Base-by-base conservation (phyloP, 1,140 invertebrate genomes). In the Thereuonema tuberculata region DNA sequence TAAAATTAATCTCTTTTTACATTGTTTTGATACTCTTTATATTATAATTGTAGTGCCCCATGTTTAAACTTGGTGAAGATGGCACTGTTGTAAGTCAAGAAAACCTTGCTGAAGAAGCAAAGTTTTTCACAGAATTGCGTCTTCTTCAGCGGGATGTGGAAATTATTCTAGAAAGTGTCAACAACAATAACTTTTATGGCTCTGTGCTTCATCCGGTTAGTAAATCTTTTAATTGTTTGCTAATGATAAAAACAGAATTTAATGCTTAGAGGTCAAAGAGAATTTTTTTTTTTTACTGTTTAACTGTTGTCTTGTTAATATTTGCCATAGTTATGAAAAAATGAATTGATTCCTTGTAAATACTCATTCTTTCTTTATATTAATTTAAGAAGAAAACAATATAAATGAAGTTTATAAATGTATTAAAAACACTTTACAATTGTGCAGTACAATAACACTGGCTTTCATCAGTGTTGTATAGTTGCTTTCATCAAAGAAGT, bases 141-240 rank as follows among this genome's bases (percentile, higher is more conserved):
- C 76, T 99, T 1, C 74, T 99, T 9, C 94, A 99, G 68, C 80
- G 89, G 64, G 94, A 98, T 67, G 84, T 99, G 0, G 84, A 97
- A 72, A 84, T 99, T 29, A 80, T 92, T 50, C 75, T 99, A 15
- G 93, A 98, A 69, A 87, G 89, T 0, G 83, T 88, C 0, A 93
- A 90, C 65, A 94, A 92, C 68, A 78, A 81, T 64, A 89, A 87
- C 62, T 89, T 97, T 68, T 85, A 97, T 63, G 95, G 94, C 23
- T 90, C 87, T n/a, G 85, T 98, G 64, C 67, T 95, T 31, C 93
- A 98, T 76, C 93, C 94, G 76, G 92, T 76, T 73, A 76, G 74
- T 75, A 49, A 31, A 27, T 26, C 2, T 21, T 49, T 15, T 37
- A 21, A 25, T 5, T 58, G 5, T 58, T 61, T 60, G 5, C 61